Evolutionary conservation across 1,140 invertebrate species (phyloP), one percentile per base, ranked within the genome.

Genomic region (Paraescarpia echinospica): DNA sequence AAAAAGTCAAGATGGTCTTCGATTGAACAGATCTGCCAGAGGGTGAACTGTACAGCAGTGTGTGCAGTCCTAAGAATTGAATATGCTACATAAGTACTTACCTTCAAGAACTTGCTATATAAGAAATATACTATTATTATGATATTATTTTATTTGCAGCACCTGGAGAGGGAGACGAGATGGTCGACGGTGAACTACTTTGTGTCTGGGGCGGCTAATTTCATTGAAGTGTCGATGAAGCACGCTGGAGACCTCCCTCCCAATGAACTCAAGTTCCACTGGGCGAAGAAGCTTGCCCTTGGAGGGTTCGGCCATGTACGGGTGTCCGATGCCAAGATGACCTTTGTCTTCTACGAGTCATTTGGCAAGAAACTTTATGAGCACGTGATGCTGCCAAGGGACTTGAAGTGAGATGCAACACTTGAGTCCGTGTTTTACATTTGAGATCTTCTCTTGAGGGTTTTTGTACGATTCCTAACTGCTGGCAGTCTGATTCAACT

Each of bases 261-360:
- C 1, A 94, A 93, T 9, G 95, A 94, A n/a, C 94, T 95, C 8
- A 95, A 95, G 90, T 96, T 95, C 93, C 94, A 95, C 93, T 96
- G 96, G 96, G 95, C 95, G 18, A 94, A 96, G 91, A 90, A 93
- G 89, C 89, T 90, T 31, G 93, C 93, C n/a, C 91, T 95, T 31
- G 96, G 96, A 1, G 96, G 96, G 14, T 96, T 96, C 94, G 94
- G 95, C n/a, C 95, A 95, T 77, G 93, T 95, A 35, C 94, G 96
- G 93, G 93, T 94, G 6, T 95, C 94, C 31, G 22, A 92, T 27
- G 92, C 94, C 14, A 95, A 95, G 88, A 95, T 96, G 95, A 96
- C 95, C 22, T 94, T 96, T 77, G 95, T 94, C 8, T 96, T 95
- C 94, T 93, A 95, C 41, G 94, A 94, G 93, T 94, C 95, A 22